Percentiles rank a stretch among this genome's conserved stretches.
These are phyloP conservation scores for Andrena cerasifolii DNA, from an alignment of 1,140 invertebrate genomes.

Conservation along the genomic window DNA sequence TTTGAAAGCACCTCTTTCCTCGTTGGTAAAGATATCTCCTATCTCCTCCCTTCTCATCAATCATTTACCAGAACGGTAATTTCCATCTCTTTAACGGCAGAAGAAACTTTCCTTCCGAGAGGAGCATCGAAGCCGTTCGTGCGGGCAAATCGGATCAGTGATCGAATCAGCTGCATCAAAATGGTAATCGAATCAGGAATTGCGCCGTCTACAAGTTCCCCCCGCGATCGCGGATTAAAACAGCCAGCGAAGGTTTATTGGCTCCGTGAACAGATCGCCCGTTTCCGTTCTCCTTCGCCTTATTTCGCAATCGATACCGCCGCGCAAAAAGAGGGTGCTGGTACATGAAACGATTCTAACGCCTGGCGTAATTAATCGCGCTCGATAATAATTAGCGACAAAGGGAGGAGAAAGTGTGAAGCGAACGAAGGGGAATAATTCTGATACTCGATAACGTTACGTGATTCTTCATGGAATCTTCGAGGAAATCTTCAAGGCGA, in stretches of 20 bases:
- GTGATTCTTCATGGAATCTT: too few species aligned
- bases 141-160: conserved; percentile 11
- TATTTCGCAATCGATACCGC: background rate
- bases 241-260: background rate
- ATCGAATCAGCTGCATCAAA: conserved; percentile 3
- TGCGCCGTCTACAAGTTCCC: background rate
- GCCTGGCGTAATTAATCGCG: background rate
- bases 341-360: background rate
- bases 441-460: too few species aligned
- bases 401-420: background rate
- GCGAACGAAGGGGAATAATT: background rate
- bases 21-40: too few species aligned
- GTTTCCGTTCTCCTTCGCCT: background rate
- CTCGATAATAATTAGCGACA: background rate
- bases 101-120: background rate
- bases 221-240: background rate
- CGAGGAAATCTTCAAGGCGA: too few species aligned
- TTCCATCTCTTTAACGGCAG: background rate
- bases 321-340: background rate
- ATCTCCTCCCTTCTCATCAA: too few species aligned
- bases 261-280: background rate
- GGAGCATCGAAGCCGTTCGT: background rate
- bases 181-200: conserved; percentile 24
- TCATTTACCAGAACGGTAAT: background rate
- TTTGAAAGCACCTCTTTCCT: too few species aligned